Base-by-base conservation (phyloP, 2,797 vertebrate genomes). In the Pseudochirops cupreus region DNA sequence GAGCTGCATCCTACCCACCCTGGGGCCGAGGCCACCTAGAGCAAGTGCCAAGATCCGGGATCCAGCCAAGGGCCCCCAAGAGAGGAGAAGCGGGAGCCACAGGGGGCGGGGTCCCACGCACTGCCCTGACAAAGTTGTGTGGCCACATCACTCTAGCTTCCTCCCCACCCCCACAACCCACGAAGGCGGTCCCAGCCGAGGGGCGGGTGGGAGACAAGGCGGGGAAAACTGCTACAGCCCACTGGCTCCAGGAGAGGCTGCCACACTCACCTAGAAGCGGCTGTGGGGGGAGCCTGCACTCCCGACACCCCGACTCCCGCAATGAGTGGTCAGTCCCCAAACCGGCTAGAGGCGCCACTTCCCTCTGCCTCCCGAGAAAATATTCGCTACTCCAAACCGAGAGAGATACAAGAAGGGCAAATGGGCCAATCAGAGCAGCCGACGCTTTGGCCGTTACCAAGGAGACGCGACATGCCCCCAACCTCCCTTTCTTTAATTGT, bases 251-350 rank as follows among this genome's bases (percentile, higher is more conserved):
- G 92, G 62, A 82, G 31, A 13, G 2, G 56, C 55, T 95, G 92
- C 90, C 0, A 7, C 87, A 97, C 98, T 98, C 97, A 97, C 97
- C 98, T 96, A 95, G 55, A 93, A 92, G 91, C 93, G 93, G 59
- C 55, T 39, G 91, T 89, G 6, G 91, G 52, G 46, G 53, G 55
- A 54, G 92, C 92, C 87, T 92, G 91, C 53, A 55, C 92, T 16
- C 46, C 46, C 46, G n/a, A n/a, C 46, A 46, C 82, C 92, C 95
- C 90, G 59, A 58, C 92, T 93, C 92, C 95, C 97, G 62, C 91
- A 54, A 50, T 46, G 87, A n/a, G 98, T 98, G 97, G 98, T 98
- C 98, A 98, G 93, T 98, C 97, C 95, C 91, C 97, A 96, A 98
- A 97, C 56, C 92, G 0, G 2, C 0, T 16, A 0, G 7, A 62